A percentile compares a stretch with the other conserved stretches of the same genome.
phyloP scores from a whole-genome alignment of 1,140 invertebrate genomes.

The Microplitis mediator region DNA sequence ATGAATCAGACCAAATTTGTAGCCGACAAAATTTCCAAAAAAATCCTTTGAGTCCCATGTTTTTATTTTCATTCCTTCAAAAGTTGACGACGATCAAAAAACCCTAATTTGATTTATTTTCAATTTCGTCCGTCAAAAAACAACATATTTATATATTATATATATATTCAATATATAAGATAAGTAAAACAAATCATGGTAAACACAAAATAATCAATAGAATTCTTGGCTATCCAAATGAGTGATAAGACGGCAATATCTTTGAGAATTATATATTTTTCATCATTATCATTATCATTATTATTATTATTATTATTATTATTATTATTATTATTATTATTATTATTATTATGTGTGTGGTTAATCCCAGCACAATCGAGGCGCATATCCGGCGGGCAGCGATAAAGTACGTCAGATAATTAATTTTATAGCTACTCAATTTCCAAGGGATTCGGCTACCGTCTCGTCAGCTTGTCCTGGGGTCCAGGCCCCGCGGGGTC shows the following conservation, averaged over 20 bases:
- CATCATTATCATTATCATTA: neutral
- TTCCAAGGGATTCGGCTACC: slow-evolving; percentile 61
- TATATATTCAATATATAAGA: no score
- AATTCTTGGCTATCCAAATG: no score
- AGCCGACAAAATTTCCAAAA: neutral
- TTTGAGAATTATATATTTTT: neutral
- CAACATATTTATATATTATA: no score
- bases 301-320: neutral
- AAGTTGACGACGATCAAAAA: no score
- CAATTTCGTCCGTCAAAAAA: no score
- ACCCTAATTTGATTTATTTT: no score
- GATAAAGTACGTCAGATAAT: slow-evolving; percentile 61
- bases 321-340: neutral
- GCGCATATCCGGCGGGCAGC: slow-evolving; percentile 27
- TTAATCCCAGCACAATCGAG: slow-evolving; percentile 17
- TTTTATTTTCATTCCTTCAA: no score
- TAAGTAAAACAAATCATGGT: no score
- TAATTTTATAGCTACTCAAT: slow-evolving; percentile 65
- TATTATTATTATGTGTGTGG: no score
- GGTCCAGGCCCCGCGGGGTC: slow-evolving; percentile 15
- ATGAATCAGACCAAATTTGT: no score
- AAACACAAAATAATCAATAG: no score
- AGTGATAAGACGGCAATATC: no score
- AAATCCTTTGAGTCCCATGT: neutral
- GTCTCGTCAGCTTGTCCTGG: slow-evolving; percentile 35